Percentiles rank a stretch among this genome's conserved stretches.
phyloP scores from a whole-genome alignment of 1,140 invertebrate species.

The Papilio xuthus region DNA sequence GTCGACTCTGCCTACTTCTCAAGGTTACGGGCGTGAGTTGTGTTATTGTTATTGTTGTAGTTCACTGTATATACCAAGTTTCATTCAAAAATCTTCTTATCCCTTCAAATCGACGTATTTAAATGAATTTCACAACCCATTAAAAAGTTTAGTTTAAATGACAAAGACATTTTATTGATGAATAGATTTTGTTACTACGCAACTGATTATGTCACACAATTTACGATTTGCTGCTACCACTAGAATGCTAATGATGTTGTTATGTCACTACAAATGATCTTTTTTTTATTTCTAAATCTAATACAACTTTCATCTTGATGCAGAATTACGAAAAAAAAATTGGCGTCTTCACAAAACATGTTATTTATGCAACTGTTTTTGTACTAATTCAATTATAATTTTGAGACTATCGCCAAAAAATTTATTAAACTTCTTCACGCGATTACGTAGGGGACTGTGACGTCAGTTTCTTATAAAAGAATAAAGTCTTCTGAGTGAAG shows the following conservation, averaged over 20 bases:
- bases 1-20: too few species aligned
- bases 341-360: slow-evolving; percentile 8
- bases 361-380: slow-evolving; percentile 28
- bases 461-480: too few species aligned
- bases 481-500: too few species aligned
- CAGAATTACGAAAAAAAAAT: neutral
- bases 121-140: neutral
- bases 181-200: neutral
- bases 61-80: neutral
- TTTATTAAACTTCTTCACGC: neutral
- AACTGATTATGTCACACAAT: neutral
- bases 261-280: neutral
- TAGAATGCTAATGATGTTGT: slow-evolving; percentile 2
- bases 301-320: slow-evolving; percentile 22
- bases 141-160: neutral
- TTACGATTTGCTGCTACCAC: neutral
- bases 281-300: slow-evolving; percentile 11
- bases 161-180: neutral
- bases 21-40: too few species aligned
- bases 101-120: too few species aligned
- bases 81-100: neutral
- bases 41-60: too few species aligned
- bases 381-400: neutral
- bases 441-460: neutral
- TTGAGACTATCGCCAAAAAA: neutral